Evolutionary conservation across 2,113 vertebrate genomes (phyloP), one percentile per base, ranked within the genome.

Genomic region (Heteronetta atricapilla): DNA sequence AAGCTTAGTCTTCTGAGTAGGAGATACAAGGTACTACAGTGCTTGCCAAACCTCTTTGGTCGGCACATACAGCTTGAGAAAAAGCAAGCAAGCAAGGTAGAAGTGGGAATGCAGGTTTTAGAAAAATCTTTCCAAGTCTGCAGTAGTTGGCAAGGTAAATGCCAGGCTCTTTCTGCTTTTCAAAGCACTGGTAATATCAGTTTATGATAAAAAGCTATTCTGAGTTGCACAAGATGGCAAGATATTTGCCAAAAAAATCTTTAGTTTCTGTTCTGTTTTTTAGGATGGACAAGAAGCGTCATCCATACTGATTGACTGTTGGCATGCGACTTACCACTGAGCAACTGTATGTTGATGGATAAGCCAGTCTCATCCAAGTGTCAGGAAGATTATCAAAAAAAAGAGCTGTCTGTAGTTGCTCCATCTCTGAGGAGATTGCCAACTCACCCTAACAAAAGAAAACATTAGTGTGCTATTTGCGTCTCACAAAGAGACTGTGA

Each of bases 361-460:
- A 99, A 94, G 98, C 98, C 96, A 98, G 98, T 95, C 98, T 98
- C 96, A 98, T 98, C 98, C 98, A 98, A 97, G 98, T 99, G 96
- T 99, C 98, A 73, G 99, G 98, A 98, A 99, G 98, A 96, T 99
- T 98, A 98, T 99, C 94, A 96, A 98, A 99, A 98, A 99, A 99
- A 98, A 99, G 97, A 94, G 98, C 98, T 95, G 98, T 98, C 98
- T 99, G 98, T 93, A 99, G 98, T 98, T 98, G 98, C 97, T 99
- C 98, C 98, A 99, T 99, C 98, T 99, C 98, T 62, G 98, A 98
- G 95, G 99, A 99, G 97, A 99, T 98, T 96, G 99, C 99, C 98
- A 99, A 98, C 97, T 99, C 99, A 95, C 98, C 99, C 99, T 99
- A 97, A 98, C 95, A 99, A 99, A 99, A 98, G 98, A 98, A 99